Base-by-base conservation (phyloP, 2,797 vertebrate species). In the Micropoecilia bifurca region DNA sequence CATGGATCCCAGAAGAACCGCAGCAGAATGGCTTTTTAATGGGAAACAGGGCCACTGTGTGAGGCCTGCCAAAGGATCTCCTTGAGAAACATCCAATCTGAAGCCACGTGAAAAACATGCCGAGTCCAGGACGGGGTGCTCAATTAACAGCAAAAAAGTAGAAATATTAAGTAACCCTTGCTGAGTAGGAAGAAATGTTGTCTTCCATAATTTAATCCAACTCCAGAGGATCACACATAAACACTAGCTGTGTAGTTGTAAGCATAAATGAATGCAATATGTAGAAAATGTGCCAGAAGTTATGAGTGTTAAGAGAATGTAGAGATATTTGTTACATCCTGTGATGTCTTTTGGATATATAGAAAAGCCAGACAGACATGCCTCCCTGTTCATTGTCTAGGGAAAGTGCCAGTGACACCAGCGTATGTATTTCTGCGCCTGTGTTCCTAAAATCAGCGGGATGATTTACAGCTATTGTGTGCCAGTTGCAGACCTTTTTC, bases 1-100 rank as follows among this genome's bases (percentile, higher is more conserved):
- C 91, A 92, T 75, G 84, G 90, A 91, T 96, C 95, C 95, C 95
- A 93, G 91, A 95, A 95, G 94, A 95, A 94, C 93, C 91, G 73
- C 89, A 73, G 89, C 90, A 87, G 88, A 93, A 96, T 96, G 91
- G 91, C 86, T 95, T 96, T 96, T 95, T 96, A 96, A 96, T 96
- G 93, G 92, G 92, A 94, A 95, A 91, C 93, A 95, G 93, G 90
- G 92, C 71, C 74, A 90, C 87, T 80, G 88, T 82, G 89, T 87
- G 90, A 89, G 91, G 91, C 91, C 90, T 91, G 93, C 93, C 94
- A 94, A 90, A 92, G 87, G 91, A 93, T 92, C 92, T 91, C 88
- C 83, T 93, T 91, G 90, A 94, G 93, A 95, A 95, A 93, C 83
- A 81, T 91, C 87, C 83, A 89, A 87, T 91, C 81, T 85, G 87